Base-by-base conservation (phyloP, 1,140 invertebrate genomes). In the Xylocopa sonorina region DNA sequence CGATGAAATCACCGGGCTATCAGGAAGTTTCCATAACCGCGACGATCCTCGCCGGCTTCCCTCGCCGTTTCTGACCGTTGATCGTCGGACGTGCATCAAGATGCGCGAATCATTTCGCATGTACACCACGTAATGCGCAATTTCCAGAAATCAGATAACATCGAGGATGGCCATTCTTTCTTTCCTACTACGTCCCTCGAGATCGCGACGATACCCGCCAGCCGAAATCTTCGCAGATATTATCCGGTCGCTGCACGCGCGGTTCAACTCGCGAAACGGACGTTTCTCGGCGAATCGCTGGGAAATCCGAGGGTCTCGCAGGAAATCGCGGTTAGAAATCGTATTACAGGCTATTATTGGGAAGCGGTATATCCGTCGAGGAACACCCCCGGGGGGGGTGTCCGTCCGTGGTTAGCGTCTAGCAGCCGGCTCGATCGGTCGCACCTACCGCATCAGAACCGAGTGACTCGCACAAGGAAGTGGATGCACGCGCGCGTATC, bases 1-100 rank as follows among this genome's bases (percentile, higher is more conserved):
- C 85, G 80, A 87, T 87, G 85, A 80, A 85, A 77, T 87, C 72
- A 83, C 82, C 43, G 50, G 53, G 58, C 41, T 53, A 58, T 72
- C 55, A 32, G 46, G 72, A 67, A 73, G 63, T 57, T 51, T 43
- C 29, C 43, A 66, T 43, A 58, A 53, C 68, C 38, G 21, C 27
- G 78, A 46, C 80, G 51, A 43, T n/a, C n/a, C n/a, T n/a, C n/a
- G n/a, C n/a, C 57, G 63, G 57, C 73, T 81, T 51, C 46, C 63
- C 77, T 83, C 64, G 51, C n/a, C 78, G 46, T 78, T 81, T 84
- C 62, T 73, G 43, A 38, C 41, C 55, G 69, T 58, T 76, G 78
- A 63, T 80, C 73, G 63, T 53, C 34, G 41, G 50, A 71, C 60
- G 55, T 64, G 48, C 60, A 58, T 77, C 58, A 69, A 58, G 73